phyloP scores from a whole-genome alignment of 2,888 invertebrate genomes.

The Drosophila rubida region DNA sequence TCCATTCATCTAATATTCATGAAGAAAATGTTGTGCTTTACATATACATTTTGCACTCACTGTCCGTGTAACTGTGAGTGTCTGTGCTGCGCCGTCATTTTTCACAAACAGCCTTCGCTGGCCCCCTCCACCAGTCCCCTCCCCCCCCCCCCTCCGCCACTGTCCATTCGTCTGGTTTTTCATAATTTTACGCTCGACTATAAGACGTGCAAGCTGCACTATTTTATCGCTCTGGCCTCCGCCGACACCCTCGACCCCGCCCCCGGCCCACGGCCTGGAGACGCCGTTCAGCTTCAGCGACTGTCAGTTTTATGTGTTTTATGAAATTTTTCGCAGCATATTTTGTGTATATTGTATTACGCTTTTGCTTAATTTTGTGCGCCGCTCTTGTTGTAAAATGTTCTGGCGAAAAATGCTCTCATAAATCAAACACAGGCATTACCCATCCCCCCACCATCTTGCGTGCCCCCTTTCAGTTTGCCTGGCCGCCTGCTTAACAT shows the following conservation, averaged over 20 bases:
- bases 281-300: conserved; percentile 29
- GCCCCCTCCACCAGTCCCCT: too few species aligned
- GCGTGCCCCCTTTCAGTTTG: neutral
- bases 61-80: conserved; percentile 37
- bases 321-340: conserved; percentile 78
- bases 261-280: too few species aligned
- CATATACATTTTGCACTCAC: conserved; percentile 61
- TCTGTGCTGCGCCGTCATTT: conserved; percentile 59
- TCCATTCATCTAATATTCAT: conserved; percentile 76
- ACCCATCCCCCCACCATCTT: conserved; percentile 17
- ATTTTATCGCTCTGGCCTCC: conserved; percentile 13
- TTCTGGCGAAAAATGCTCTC: conserved; percentile 60
- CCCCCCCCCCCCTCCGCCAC: neutral
- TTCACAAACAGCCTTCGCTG: conserved; percentile 62
- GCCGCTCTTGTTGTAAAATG: conserved; percentile 64
- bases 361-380: conserved; percentile 72
- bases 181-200: conserved; percentile 70
- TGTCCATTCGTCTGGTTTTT: conserved; percentile 54
- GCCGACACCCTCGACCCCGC: neutral
- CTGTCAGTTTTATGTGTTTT: conserved; percentile 78
- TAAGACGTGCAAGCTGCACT: conserved; percentile 75
- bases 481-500: neutral
- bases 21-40: conserved; percentile 58
- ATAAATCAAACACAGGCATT: conserved; percentile 76
- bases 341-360: conserved; percentile 74